Evolutionary conservation across 2,113 vertebrate genomes (phyloP).

Genomic region (Parotia lawesii): DNA sequence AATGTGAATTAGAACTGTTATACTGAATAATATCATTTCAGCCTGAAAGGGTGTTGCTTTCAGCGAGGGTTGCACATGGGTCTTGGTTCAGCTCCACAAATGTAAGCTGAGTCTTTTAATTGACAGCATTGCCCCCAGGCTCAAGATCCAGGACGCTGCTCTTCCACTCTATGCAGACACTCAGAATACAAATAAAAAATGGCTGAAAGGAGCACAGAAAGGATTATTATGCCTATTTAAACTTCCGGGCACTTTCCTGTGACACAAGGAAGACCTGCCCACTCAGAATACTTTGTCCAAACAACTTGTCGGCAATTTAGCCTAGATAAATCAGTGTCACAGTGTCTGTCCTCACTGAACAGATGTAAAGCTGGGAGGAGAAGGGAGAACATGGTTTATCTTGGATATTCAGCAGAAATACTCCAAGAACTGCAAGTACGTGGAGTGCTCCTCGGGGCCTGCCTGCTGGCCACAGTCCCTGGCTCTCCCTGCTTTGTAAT

Average conservation of each 20-base stretch:
- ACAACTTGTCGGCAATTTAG: neutral
- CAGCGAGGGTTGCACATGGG: fast-evolving
- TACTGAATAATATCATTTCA: neutral
- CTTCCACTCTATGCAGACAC: neutral
- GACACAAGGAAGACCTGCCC: neutral
- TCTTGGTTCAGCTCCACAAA: neutral
- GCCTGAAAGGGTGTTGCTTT: neutral
- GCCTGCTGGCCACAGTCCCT: neutral
- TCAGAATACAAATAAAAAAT: neutral
- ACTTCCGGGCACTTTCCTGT: neutral
- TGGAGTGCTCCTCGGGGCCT: neutral
- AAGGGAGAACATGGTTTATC: neutral
- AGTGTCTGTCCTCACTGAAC: neutral
- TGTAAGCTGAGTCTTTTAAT: neutral
- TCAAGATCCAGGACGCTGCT: neutral
- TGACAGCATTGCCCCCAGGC: neutral
- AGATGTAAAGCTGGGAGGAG: neutral
- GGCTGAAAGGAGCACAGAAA: neutral
- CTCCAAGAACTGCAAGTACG: neutral
- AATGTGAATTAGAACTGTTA: neutral
- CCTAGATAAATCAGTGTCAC: neutral
- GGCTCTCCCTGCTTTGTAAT: neutral
- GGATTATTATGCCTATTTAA: neutral
- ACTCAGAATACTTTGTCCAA: neutral
- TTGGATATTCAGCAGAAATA: neutral